Conservation (phyloP, 2,113 vertebrate species). For the Dasyornis broadbenti region DNA sequence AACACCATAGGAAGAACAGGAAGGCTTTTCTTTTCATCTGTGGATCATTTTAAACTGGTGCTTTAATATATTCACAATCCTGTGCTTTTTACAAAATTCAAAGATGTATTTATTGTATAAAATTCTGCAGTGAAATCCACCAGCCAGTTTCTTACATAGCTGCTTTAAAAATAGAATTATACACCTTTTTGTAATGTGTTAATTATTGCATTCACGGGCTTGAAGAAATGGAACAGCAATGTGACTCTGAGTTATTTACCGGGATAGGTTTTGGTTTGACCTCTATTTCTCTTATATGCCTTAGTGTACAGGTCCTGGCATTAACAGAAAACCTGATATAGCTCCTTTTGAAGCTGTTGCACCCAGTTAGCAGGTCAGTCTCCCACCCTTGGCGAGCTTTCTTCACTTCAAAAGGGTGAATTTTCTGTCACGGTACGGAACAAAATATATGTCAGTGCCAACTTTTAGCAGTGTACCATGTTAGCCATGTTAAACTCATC, state of each 20-base stretch:
- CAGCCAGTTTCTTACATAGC: background rate
- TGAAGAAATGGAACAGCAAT: conserved; percentile 21
- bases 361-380: background rate
- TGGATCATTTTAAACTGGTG: background rate
- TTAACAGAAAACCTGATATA: background rate
- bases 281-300: background rate
- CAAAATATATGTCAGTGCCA: background rate
- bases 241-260: background rate
- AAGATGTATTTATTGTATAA: conserved; percentile 40
- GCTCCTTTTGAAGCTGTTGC: background rate
- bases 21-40: background rate
- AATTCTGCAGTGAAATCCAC: background rate
- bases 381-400: background rate
- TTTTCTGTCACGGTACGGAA: background rate
- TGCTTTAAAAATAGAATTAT: conserved; percentile 30
- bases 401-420: background rate
- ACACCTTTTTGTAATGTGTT: background rate
- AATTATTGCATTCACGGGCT: conserved; percentile 16
- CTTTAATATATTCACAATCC: conserved; percentile 23
- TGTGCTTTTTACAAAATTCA: conserved; percentile 10
- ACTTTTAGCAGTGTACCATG: background rate
- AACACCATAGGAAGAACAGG: background rate
- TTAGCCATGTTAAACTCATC: background rate
- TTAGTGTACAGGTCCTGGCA: background rate
- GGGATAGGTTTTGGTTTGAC: background rate